phyloP scores from a whole-genome alignment of 2,797 vertebrate genomes.

The Otolemur crassicaudatus region DNA sequence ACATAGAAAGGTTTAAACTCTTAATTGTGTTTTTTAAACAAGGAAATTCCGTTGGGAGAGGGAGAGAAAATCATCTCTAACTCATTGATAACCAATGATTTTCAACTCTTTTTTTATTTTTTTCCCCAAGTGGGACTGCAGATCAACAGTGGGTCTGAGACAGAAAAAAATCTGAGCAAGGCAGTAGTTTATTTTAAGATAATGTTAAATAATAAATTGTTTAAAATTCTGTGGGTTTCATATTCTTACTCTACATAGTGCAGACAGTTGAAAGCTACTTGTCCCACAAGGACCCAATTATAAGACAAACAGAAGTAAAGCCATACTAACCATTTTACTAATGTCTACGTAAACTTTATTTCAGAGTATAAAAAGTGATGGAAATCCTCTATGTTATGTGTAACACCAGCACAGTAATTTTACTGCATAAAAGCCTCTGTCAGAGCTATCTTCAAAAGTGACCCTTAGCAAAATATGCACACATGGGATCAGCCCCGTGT shows the following conservation, averaged over 20 bases:
- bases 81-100: neutral
- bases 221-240: neutral
- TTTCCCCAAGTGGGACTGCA: neutral
- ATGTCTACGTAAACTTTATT: neutral
- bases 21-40: neutral
- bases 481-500: neutral
- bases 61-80: neutral
- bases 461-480: neutral
- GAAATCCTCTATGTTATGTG: neutral
- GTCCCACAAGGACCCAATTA: conserved; percentile 10
- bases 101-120: neutral
- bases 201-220: neutral
- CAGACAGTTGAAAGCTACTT: neutral
- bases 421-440: neutral
- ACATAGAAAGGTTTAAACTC: neutral
- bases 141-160: neutral
- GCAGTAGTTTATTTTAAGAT: neutral
- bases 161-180: neutral
- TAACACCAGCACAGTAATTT: neutral
- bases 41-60: neutral
- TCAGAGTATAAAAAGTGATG: neutral
- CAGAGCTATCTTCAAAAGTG: neutral
- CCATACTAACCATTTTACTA: neutral
- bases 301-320: neutral
- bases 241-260: neutral